These are phyloP conservation scores for Apeira syringaria DNA, from an alignment of 2,888 invertebrate species.

Conservation along the genomic window DNA sequence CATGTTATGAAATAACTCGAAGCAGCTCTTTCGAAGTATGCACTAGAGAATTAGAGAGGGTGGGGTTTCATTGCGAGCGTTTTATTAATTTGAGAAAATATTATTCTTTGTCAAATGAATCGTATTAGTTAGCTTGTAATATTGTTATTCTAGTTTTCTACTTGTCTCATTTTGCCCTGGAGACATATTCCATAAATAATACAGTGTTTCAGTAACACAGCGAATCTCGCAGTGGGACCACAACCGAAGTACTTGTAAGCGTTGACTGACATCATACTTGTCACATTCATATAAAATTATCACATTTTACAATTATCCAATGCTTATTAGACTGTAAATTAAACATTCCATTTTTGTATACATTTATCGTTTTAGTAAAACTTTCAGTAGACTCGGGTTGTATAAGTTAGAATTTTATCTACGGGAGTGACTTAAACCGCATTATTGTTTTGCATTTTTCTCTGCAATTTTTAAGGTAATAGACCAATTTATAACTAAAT, in stretches of 20 bases:
- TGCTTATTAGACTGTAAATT: conserved; percentile 77
- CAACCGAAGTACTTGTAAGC: conserved; percentile 54
- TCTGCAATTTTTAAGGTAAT: conserved; percentile 50
- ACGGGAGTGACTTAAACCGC: conserved; percentile 45
- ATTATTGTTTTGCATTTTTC: conserved; percentile 63
- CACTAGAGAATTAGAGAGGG: conserved; percentile 59
- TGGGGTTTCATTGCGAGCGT: conserved; percentile 45
- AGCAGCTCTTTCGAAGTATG: conserved; percentile 57
- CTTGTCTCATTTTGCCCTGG: neutral
- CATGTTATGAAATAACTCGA: conserved; percentile 35
- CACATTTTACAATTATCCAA: conserved; percentile 49
- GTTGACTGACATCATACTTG: conserved; percentile 73
- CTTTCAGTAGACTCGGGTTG: conserved; percentile 50
- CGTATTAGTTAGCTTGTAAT: too few species aligned
- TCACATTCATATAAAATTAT: conserved; percentile 52
- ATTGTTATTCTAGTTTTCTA: too few species aligned
- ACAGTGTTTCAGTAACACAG: conserved; percentile 19
- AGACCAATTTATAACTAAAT: conserved; percentile 37
- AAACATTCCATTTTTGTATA: conserved; percentile 78
- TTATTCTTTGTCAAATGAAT: neutral
- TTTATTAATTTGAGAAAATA: conserved; percentile 9
- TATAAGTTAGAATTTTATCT: conserved; percentile 65
- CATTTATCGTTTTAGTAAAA: conserved; percentile 58
- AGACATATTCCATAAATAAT: conserved; percentile 1
- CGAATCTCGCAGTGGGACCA: conserved; percentile 40